These are phyloP conservation scores for Blastomussa wellsi DNA, from an alignment of 92 coral and sea anemone species.

Conservation along the genomic window DNA sequence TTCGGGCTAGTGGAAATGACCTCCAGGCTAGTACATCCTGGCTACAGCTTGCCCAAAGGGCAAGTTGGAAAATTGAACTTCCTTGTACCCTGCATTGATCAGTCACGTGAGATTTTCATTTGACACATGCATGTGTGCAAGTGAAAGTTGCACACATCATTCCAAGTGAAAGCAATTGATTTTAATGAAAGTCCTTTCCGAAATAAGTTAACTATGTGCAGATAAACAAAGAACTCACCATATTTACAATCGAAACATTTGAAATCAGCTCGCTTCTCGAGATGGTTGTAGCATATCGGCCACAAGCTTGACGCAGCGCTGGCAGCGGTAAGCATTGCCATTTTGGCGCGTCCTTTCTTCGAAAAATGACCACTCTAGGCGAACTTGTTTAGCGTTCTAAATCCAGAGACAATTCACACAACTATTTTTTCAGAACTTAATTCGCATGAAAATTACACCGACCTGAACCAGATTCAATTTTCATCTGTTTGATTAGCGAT, in stretches of 20 bases:
- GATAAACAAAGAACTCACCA: slow-evolving; percentile 9
- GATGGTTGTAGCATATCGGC: slow-evolving; percentile 35
- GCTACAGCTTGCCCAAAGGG: too few species aligned
- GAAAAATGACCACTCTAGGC: background rate
- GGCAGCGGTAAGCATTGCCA: slow-evolving; percentile 13
- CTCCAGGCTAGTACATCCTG: too few species aligned
- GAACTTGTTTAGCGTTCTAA: background rate
- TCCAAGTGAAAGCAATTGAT: background rate
- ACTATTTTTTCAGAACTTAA: background rate
- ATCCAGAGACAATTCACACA: background rate
- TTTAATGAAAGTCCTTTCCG: too few species aligned
- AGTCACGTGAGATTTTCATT: background rate
- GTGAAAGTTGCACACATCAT: background rate
- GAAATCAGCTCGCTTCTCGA: slow-evolving; percentile 42
- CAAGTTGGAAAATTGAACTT: too few species aligned
- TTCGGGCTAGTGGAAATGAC: too few species aligned
- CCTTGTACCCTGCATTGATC: too few species aligned
- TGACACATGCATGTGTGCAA: too few species aligned
- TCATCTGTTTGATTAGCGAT: background rate
- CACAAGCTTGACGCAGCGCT: too few species aligned
- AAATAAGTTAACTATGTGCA: too few species aligned
- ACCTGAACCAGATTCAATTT: background rate
- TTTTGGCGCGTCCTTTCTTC: background rate
- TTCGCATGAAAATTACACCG: background rate
- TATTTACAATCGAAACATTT: slow-evolving; percentile 40